Base-by-base conservation (phyloP, 2,797 vertebrate genomes). In the Sebastes minor region DNA sequence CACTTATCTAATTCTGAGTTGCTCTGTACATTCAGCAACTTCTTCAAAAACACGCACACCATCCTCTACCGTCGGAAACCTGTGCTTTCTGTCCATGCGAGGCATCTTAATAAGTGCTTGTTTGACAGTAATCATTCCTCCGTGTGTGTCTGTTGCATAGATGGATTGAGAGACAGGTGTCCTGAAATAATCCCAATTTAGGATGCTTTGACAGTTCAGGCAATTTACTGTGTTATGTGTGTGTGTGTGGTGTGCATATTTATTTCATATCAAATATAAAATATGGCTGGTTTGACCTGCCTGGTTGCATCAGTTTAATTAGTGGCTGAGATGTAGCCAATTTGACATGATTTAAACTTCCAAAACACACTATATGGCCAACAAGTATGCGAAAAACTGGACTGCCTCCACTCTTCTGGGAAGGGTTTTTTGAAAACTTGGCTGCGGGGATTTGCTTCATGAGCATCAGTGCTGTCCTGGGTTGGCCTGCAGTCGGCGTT, bases 121-220 rank as follows among this genome's bases (percentile, higher is more conserved):
- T 86, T 85, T 85, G 73, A 65, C 61, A 76, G 70, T 85, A 76
- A 82, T 62, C 66, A 28, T 18, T 46, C 25, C 12, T n/a, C 4
- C 46, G 57, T 33, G 49, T 69, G 42, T 60, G 27, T 82, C 22
- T 38, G 59, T n/a, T 25, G 30, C 66, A 65, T 46, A 28, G 68
- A 79, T 66, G n/a, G 72, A 72, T 73, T 76, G 68, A 81, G 32
- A 80, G 80, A 82, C 73, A 61, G 66, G 56, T 72, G 27, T 64
- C 23, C 18, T 64, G 49, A 63, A 64, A 65, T n/a, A 64, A 2
- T 8, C 12, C 25, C 32, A 55, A 33, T 66, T 66, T 65, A 5
- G 53, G 42, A 75, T 38, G 30, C 23, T 25, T 3, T 32, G 56
- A 59, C 52, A 35, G 63, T 30, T 35, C 10, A 28, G 64, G 22